Evolutionary conservation across 2,113 vertebrate species (phyloP), one percentile per base, ranked within the genome.

Genomic region (Theropithecus gelada): DNA sequence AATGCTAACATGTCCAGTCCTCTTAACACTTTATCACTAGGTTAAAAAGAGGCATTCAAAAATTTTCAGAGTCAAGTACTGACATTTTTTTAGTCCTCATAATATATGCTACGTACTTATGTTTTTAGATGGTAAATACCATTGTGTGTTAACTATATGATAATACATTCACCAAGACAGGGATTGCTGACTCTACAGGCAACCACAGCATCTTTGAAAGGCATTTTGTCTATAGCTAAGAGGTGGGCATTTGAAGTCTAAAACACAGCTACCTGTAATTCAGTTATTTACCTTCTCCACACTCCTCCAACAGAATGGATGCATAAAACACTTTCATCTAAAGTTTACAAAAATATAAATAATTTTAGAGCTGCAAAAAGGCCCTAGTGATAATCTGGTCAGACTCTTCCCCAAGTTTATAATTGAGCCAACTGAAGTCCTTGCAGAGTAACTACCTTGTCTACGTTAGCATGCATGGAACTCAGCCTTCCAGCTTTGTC

Each of bases 331-430:
- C 40, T 59, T 87, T 38, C 27, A 23, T 32, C 32, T 93, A 9
- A 89, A 82, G 8, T 90, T 81, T 92, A 93, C 3, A 82, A 79
- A 98, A 85, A 78, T 82, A 38, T n/a, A 61, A 90, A 96, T 59
- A 86, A 87, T 81, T 59, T 59, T 45, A 75, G n/a, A 88, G 81
- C 55, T 88, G 6, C n/a, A 95, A 38, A 48, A 92, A 14, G 59
- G 4, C 48, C 40, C 40, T 87, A 38, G 11, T 52, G 52, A 57
- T 50, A 68, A 61, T 20, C 30, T 85, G 61, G n/a, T 70, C 82
- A 86, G 81, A 94, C 55, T 70, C 43, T 64, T 64, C 5, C 88
- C 68, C 18, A 57, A 48, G 14, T 68, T 90, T 89, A 45, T 87
- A 89, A 73, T 1, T 66, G 83, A 90, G 45, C 45, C 52, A 89